Evolutionary conservation across 1,140 invertebrate genomes (phyloP).

Genomic region (Oreohelix idahoensis): DNA sequence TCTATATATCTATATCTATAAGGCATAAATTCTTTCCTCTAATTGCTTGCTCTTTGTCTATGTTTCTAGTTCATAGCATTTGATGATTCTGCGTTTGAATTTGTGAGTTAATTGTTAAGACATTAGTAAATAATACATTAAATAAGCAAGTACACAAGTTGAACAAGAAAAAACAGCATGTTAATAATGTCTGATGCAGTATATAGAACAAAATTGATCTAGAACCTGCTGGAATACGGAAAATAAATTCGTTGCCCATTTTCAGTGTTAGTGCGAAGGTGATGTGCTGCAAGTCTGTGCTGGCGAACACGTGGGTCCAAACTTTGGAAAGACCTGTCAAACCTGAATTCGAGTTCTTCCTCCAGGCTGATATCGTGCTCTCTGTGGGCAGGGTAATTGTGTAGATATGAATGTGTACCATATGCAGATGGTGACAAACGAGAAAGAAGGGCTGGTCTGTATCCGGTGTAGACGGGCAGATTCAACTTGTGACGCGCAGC

Average conservation of each 20-base stretch:
- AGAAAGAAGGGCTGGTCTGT: conserved; percentile 8
- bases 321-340: conserved; percentile 57
- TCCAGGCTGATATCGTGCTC: conserved; percentile 55
- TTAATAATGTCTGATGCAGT: too few species aligned
- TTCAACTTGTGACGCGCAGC: conserved; percentile 59
- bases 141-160: too few species aligned
- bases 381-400: conserved; percentile 19
- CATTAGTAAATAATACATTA: too few species aligned
- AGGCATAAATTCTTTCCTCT: too few species aligned
- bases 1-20: too few species aligned
- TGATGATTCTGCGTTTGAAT: too few species aligned
- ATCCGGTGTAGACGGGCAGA: conserved; percentile 23
- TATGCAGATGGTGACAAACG: conserved; percentile 15
- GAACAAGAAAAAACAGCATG: too few species aligned
- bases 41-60: too few species aligned
- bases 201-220: neutral
- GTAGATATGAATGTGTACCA: neutral
- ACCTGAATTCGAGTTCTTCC: conserved; percentile 57
- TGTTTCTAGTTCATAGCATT: too few species aligned
- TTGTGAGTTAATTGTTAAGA: too few species aligned
- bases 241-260: conserved; percentile 40
- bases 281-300: conserved; percentile 1
- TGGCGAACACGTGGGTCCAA: conserved; percentile 48
- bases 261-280: conserved; percentile 9
- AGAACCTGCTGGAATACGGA: conserved; percentile 40